Percentiles rank a stretch among this genome's conserved stretches.
Evolutionary conservation across 2,888 invertebrate genomes (phyloP).

Genomic region (Frankliniella fusca): DNA sequence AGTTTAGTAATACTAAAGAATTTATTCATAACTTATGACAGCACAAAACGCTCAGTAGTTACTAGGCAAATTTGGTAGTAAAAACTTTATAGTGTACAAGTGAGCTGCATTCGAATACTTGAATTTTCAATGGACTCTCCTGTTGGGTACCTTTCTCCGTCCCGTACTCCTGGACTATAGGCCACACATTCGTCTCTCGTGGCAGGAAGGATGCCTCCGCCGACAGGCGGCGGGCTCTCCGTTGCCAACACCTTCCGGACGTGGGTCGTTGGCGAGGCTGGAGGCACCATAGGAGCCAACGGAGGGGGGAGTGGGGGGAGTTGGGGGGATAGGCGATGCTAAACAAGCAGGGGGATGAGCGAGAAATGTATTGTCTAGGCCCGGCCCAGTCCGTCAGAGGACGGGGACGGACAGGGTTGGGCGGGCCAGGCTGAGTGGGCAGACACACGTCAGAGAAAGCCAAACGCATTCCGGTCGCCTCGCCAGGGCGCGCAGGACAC

Average conservation of each 20-base stretch:
- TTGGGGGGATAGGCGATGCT: not conserved
- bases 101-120: no score
- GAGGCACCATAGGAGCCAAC: not conserved
- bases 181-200: not conserved
- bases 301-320: not conserved
- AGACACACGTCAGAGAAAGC: constrained; percentile 2
- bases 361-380: no score
- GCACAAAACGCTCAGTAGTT: no score
- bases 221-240: no score
- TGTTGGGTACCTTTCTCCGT: not conserved
- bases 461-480: not conserved
- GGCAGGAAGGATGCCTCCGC: not conserved
- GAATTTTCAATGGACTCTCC: no score
- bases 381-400: no score
- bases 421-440: not conserved
- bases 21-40: no score
- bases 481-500: not conserved
- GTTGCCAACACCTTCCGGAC: no score
- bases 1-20: no score
- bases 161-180: not conserved
- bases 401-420: not conserved
- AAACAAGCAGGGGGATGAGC: no score
- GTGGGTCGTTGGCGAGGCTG: not conserved
- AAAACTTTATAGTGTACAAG: no score
- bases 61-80: no score